Percentiles rank a stretch among this genome's conserved stretches.
These are phyloP conservation scores for Sternarchorhynchus goeldii DNA, from an alignment of 2,797 vertebrate species.

Conservation along the genomic window DNA sequence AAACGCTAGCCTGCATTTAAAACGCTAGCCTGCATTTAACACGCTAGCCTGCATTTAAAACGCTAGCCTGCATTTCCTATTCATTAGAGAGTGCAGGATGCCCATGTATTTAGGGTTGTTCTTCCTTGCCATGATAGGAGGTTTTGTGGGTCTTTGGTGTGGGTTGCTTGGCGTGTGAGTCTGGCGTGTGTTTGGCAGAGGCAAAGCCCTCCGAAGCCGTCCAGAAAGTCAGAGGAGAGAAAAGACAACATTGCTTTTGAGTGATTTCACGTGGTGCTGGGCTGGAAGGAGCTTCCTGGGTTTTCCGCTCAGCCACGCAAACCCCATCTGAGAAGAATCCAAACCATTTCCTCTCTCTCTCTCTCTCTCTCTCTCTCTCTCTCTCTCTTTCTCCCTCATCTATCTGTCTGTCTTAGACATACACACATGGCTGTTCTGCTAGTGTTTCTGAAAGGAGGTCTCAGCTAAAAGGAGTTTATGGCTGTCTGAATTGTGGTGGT, in stretches of 20 bases:
- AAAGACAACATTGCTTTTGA: constrained; percentile 44
- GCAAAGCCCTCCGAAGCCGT: constrained; percentile 27
- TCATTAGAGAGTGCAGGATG: constrained; percentile 68
- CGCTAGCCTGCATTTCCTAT: constrained; percentile 71
- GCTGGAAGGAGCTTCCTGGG: constrained; percentile 63
- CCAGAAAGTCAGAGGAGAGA: constrained; percentile 21
- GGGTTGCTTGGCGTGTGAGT: background rate
- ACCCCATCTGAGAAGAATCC: constrained; percentile 73
- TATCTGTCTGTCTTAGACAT: constrained; percentile 51
- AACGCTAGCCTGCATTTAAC: constrained; percentile 23
- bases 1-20: too few species aligned
- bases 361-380: background rate
- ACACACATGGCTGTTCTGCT: background rate
- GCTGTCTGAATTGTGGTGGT: background rate
- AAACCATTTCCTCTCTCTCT: constrained; percentile 71
- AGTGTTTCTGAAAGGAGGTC: background rate
- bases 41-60: constrained; percentile 69
- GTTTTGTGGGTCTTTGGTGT: constrained; percentile 12
- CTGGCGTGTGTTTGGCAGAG: background rate
- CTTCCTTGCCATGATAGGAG: constrained; percentile 47
- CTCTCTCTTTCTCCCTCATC: constrained; percentile 48
- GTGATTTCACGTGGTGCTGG: constrained; percentile 53
- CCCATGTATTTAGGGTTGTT: constrained; percentile 63
- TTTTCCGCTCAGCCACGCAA: constrained; percentile 67
- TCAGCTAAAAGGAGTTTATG: background rate